Base-by-base conservation (phyloP, 2,888 invertebrate genomes). In the Amiota minor region DNA sequence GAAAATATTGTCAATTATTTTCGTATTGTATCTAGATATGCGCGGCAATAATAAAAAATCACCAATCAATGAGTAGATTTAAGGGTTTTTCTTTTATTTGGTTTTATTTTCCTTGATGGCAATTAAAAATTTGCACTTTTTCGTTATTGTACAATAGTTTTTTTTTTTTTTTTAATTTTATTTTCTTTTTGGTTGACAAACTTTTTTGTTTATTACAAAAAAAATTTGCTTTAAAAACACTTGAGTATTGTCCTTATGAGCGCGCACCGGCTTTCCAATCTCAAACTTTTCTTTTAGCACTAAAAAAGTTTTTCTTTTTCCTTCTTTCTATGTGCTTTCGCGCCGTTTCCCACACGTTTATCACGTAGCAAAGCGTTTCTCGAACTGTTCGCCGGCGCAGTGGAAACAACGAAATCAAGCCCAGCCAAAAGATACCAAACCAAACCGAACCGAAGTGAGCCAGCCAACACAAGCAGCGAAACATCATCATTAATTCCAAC, bases 311-410 rank as follows among this genome's bases (percentile, higher is more conserved):
- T 64, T 20, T 65, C 11, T 72, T 53, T 46, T 20, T n/a, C 45
- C 16, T 9, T 46, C 11, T 14, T 68, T 10, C 16, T n/a, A 20
- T 20, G 46, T 35, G 47, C 47, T 49, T 55, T 18, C 47, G 55
- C 61, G 68, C 16, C 56, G 18, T 56, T 55, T 35, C 35, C n/a
- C 16, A 45, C n/a, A 77, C 81, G 83, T 84, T 79, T 79, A 82
- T 77, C 79, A 77, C 79, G 84, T 80, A 81, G 77, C 78, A 86
- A 79, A 86, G 85, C 80, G 81, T 82, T 80, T 80, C 83, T 82
- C 81, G 79, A 82, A 86, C 86, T 87, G 83, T 76, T 78, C 73
- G 79, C 83, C 81, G 83, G 78, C 81, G 77, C 81, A 79, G 75
- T 62, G 62, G 35, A 62, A 62, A n/a, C 62, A 62, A n/a, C 4